Base-by-base conservation (phyloP, 2,888 invertebrate species). In the Serrognathus titanus region DNA sequence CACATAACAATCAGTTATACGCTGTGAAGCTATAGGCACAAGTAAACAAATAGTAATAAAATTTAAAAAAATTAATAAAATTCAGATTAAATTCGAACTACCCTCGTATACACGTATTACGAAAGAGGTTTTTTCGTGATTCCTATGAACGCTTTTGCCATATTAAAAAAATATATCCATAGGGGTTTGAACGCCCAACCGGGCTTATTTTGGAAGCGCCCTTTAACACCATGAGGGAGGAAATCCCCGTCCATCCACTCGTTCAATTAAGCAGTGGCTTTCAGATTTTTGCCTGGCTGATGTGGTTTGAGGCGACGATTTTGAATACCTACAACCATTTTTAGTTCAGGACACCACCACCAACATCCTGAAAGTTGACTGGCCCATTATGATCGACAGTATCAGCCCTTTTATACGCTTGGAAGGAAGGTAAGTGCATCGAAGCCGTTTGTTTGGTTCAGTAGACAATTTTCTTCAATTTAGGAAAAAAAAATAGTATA, bases 341-440 rank as follows among this genome's bases (percentile, higher is more conserved):
- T 48, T 63, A 60, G 11, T 75, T 75, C 59, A 62, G 63, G 45
- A 70, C n/a, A 70, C 71, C 4, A 66, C 65, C 0, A 65, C 55
- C 5, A 69, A 75, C 59, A 71, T 73, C 24, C 51, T 69, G 0
- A 55, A 60, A 8, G 69, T 75, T 1, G 68, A 73, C 50, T 73
- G 73, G 61, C 75, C 75, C 0, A 72, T 74, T 31, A 71, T 75
- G 75, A 70, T 72, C 62, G 75, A 75, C 57, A 52, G 57, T 7
- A 61, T 71, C 10, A 69, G 75, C 57, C 73, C 74, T 5, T n/a
- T n/a, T 68, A 61, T 53, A 61, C 48, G 3, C 58, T 75, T 8
- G 73, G 75, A n/a, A 51, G 64, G 61, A 71, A 67, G 64, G 71
- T 74, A 49, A 59, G 63, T 16, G 16, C 16, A 16, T 16, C 31